A percentile compares a stretch with the other conserved stretches of the same genome.
phyloP scores from a whole-genome alignment of 2,113 vertebrate species.

The Edolisoma coerulescens region DNA sequence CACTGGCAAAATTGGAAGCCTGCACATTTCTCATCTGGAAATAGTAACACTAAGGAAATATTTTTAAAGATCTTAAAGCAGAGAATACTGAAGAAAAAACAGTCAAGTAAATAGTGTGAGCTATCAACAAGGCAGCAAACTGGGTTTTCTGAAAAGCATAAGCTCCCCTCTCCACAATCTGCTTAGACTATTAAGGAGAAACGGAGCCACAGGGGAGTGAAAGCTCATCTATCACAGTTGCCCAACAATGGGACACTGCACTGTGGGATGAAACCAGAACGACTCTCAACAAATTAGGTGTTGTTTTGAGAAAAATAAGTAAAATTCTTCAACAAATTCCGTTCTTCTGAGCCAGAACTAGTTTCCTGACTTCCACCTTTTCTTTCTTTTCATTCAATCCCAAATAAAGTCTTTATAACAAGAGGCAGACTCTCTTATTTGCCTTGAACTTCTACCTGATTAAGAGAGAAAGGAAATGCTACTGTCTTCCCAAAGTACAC shows the following conservation, averaged over 20 bases:
- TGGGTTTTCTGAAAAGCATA: not conserved
- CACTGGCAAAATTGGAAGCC: not conserved
- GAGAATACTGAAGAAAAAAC: not conserved
- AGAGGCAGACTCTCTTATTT: not conserved
- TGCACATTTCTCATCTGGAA: not conserved
- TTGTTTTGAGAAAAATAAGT: not conserved
- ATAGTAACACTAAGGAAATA: not conserved
- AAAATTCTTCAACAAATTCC: not conserved
- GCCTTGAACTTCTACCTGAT: not conserved
- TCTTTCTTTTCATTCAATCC: not conserved
- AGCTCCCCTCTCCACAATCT: accelerated
- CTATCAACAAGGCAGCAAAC: not conserved
- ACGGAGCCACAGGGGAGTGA: not conserved
- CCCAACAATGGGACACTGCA: not conserved
- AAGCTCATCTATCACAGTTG: not conserved
- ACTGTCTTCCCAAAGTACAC: not conserved
- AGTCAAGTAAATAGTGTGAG: not conserved
- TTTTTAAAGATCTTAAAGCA: not conserved
- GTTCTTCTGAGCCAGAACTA: not conserved
- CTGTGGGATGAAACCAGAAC: not conserved
- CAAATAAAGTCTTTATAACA: not conserved
- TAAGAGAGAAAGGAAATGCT: not conserved
- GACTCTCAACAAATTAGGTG: not conserved
- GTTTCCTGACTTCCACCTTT: not conserved
- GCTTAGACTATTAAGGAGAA: not conserved